A percentile compares a stretch with the other conserved stretches of the same genome.
These are phyloP conservation scores for Trissonchulus latispiculum DNA, from an alignment of 2,888 invertebrate genomes.

Conservation along the genomic window DNA sequence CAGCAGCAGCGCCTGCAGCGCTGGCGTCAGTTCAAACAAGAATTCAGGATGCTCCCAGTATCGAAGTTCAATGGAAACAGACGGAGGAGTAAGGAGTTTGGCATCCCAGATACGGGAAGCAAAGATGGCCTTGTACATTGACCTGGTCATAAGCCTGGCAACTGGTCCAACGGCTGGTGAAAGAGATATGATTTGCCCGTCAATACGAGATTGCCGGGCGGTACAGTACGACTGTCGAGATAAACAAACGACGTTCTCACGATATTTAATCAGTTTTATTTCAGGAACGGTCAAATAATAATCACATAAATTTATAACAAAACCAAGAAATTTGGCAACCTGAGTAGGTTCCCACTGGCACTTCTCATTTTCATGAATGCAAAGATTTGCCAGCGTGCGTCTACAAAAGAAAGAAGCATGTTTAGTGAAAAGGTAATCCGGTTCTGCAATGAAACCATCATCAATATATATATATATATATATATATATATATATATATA, in stretches of 20 bases:
- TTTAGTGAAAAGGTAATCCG: neutral
- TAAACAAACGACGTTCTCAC: too few relatives aligned
- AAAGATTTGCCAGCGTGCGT: neutral
- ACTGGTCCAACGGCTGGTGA: neutral
- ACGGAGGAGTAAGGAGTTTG: neutral
- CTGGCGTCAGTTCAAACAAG: neutral
- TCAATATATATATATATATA: neutral
- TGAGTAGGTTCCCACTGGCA: neutral
- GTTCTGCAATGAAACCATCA: neutral
- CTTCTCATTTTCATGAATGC: constrained; percentile 3
- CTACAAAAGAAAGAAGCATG: neutral
- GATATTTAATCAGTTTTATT: too few relatives aligned
- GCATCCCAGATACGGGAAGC: neutral
- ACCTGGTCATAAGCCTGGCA: neutral
- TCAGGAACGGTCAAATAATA: neutral
- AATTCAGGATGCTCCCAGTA: too few relatives aligned
- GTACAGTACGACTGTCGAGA: too few relatives aligned
- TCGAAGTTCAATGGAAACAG: too few relatives aligned
- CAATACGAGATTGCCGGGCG: too few relatives aligned
- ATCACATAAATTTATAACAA: neutral
- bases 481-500: too few relatives aligned
- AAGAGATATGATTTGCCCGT: constrained; percentile 1
- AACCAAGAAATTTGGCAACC: neutral
- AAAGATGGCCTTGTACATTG: neutral
- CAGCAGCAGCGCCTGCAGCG: neutral